Conservation (phyloP, 2,113 vertebrate genomes). For the Spilogale gracilis region DNA sequence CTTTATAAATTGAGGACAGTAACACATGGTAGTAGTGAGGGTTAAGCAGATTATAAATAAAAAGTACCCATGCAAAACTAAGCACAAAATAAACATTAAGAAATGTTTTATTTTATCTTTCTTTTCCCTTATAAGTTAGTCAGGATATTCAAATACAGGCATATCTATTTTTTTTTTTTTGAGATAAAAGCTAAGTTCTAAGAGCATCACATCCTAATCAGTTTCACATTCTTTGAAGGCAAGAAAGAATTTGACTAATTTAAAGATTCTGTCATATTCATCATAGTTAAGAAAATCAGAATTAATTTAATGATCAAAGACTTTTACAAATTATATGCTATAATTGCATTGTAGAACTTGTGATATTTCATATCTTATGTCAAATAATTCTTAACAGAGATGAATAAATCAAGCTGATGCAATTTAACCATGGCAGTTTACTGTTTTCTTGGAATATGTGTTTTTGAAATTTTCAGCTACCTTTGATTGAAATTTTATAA, state of each 20-base stretch:
- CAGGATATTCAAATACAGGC: neutral
- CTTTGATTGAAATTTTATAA: neutral
- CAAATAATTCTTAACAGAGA: neutral
- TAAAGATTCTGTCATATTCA: neutral
- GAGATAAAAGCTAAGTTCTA: neutral
- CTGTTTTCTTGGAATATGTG: neutral
- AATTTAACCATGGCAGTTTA: neutral
- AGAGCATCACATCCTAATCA: neutral
- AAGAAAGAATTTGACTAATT: neutral
- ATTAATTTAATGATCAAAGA: neutral
- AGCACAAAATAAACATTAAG: neutral
- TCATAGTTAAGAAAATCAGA: neutral
- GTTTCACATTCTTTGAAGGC: neutral
- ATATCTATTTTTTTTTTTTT: neutral
- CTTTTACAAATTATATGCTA: neutral
- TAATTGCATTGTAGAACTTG: neutral
- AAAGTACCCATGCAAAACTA: neutral
- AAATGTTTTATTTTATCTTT: neutral
- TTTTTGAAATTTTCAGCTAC: neutral
- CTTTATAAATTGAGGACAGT: neutral
- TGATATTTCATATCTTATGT: neutral
- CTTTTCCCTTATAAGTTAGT: neutral
- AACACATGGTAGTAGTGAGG: neutral
- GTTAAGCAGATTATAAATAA: neutral
- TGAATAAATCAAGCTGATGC: neutral